Percentiles rank a stretch among this genome's conserved stretches.
These are phyloP conservation scores for Podargus strigoides DNA, from an alignment of 2,797 vertebrate genomes.

Conservation along the genomic window DNA sequence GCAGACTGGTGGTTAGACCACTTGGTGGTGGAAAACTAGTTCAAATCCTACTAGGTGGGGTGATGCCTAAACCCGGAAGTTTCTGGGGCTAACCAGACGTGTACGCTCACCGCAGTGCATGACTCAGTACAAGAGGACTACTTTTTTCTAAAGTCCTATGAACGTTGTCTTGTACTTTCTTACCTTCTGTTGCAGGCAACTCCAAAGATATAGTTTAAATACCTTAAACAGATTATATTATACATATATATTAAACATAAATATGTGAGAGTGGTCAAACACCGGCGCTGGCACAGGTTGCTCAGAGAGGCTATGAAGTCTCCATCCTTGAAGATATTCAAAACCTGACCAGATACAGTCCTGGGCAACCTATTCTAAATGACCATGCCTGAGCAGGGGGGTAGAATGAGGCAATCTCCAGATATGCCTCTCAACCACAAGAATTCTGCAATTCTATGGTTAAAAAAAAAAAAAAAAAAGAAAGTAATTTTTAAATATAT, in stretches of 20 bases:
- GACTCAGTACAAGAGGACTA: not conserved
- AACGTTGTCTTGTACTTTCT: not conserved
- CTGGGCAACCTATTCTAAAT: not conserved
- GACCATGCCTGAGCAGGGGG: not conserved
- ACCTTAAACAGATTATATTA: not conserved
- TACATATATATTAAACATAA: not conserved
- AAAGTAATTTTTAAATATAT: not conserved
- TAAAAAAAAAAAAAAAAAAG: too few species aligned
- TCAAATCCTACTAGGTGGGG: not conserved
- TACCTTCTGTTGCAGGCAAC: not conserved
- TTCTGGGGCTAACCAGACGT: not conserved
- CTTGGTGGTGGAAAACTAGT: not conserved
- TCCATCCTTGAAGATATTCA: not conserved
- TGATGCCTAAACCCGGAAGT: not conserved
- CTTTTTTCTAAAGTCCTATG: not conserved
- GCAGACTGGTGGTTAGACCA: not conserved
- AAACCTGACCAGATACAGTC: not conserved
- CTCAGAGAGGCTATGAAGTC: not conserved
- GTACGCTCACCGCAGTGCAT: accelerated
- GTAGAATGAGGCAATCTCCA: not conserved
- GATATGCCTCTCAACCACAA: not conserved
- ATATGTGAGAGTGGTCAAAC: not conserved
- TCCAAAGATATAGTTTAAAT: not conserved
- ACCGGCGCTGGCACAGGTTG: not conserved
- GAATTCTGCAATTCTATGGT: not conserved